A percentile compares a stretch with the other conserved stretches of the same genome.
Evolutionary conservation across 2,888 invertebrate genomes (phyloP).

Genomic region (Chrysotoxum bicinctum): DNA sequence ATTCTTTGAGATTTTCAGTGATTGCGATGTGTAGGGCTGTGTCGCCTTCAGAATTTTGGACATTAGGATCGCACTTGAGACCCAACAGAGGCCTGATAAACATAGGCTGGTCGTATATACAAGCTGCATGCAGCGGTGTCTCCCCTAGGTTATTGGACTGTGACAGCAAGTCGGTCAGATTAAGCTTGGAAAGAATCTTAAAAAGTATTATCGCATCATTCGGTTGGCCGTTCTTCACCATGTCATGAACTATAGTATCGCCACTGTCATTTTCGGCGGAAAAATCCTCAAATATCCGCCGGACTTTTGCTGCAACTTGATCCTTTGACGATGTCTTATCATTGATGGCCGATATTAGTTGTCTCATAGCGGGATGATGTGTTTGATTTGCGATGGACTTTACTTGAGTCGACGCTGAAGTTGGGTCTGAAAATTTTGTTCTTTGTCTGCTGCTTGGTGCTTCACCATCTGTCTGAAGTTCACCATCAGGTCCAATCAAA

Average conservation of each 20-base stretch:
- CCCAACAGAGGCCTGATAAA: constrained; percentile 78
- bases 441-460: not conserved
- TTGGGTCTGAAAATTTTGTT: not conserved
- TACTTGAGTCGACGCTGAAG: not conserved
- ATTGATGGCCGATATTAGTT: not conserved
- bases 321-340: not conserved
- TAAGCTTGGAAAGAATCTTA: constrained; percentile 77
- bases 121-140: constrained; percentile 83
- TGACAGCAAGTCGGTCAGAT: constrained; percentile 79
- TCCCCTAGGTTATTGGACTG: constrained; percentile 82
- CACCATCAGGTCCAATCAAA: not conserved
- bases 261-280: constrained; percentile 74
- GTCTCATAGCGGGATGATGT: constrained; percentile 31
- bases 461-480: constrained; percentile 51
- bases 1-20: constrained; percentile 76
- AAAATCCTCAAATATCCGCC: constrained; percentile 75
- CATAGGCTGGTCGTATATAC: constrained; percentile 77
- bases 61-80: constrained; percentile 81
- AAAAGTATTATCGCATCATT: constrained; percentile 77
- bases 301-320: constrained; percentile 52
- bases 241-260: constrained; percentile 79
- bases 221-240: constrained; percentile 76
- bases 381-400: not conserved
- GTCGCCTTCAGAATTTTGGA: constrained; percentile 80
- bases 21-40: constrained; percentile 82